Evolutionary conservation across 1,140 invertebrate genomes (phyloP).

Genomic region (Anthonomus grandis): DNA sequence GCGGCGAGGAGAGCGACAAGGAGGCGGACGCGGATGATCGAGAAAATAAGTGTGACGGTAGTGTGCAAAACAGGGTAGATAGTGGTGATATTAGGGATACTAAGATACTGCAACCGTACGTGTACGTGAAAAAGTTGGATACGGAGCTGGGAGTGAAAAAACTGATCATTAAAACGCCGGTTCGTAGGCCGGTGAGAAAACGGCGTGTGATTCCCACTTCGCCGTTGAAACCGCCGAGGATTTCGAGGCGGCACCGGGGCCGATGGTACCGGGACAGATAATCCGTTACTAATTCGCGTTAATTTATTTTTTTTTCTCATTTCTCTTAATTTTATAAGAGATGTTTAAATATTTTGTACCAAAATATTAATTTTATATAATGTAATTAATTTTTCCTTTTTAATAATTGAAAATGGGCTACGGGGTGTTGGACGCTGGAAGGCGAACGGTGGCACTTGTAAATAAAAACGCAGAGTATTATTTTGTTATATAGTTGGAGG

Average conservation of each 20-base stretch:
- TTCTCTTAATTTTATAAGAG: constrained; percentile 27
- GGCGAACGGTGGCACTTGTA: background rate
- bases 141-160: constrained; percentile 12
- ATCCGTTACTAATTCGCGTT: constrained; percentile 12
- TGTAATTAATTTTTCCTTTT: constrained; percentile 13
- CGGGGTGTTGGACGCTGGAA: background rate
- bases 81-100: constrained; percentile 37
- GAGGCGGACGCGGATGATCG: constrained; percentile 27
- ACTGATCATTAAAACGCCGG: constrained; percentile 9
- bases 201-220: constrained; percentile 38
- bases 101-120: constrained; percentile 40
- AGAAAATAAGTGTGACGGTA: constrained; percentile 17
- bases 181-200: constrained; percentile 32
- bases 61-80: constrained; percentile 27
- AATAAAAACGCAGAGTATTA: constrained; percentile 12
- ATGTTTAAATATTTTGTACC: constrained; percentile 37
- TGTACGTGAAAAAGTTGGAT: constrained; percentile 44
- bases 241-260: constrained; percentile 39
- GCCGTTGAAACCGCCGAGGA: constrained; percentile 38
- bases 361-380: constrained; percentile 26
- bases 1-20: constrained; percentile 20
- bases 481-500: constrained; percentile 11
- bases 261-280: constrained; percentile 47
- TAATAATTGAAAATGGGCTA: constrained; percentile 1
- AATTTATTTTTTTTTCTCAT: constrained; percentile 28